phyloP scores from a whole-genome alignment of 2,888 invertebrate species.

The Caenorhabditis sp. region DNA sequence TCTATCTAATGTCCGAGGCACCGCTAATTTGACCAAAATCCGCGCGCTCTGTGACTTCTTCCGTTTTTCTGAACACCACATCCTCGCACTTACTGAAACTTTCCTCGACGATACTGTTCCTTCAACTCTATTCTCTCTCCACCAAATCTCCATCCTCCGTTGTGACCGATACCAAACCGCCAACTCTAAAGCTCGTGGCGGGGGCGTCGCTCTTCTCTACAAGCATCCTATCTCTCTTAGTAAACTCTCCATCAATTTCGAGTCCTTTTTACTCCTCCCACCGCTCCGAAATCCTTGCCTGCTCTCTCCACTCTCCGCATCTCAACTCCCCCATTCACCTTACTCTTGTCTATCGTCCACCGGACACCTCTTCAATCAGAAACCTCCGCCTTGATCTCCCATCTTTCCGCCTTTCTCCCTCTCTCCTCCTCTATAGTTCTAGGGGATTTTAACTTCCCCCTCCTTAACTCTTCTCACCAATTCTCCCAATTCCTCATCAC shows the following conservation, averaged over 20 bases:
- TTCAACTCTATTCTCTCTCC: background rate
- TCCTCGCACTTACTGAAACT: constrained; percentile 10
- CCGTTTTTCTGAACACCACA: background rate
- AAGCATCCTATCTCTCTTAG: background rate
- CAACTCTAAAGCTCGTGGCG: background rate
- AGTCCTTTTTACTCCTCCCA: background rate
- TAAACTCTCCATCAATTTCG: background rate
- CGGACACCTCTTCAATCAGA: background rate
- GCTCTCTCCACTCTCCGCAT: background rate
- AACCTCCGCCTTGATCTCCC: background rate
- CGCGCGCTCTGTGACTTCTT: background rate
- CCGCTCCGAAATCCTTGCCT: constrained; percentile 8
- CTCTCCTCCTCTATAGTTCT: background rate
- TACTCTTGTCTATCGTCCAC: constrained; percentile 1
- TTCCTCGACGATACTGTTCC: background rate
- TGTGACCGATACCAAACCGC: background rate
- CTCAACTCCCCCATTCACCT: background rate
- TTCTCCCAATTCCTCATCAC: background rate
- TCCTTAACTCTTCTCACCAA: background rate
- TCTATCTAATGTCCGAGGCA: background rate
- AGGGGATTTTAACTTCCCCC: constrained; percentile 15
- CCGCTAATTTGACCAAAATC: background rate
- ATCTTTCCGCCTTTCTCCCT: background rate
- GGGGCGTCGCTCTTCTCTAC: constrained; percentile 1
- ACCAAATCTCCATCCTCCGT: background rate